These are phyloP conservation scores for Aurelia sp. DNA, from an alignment of 30 jellyfish, hydroid and myxozoan species.

Conservation along the genomic window DNA sequence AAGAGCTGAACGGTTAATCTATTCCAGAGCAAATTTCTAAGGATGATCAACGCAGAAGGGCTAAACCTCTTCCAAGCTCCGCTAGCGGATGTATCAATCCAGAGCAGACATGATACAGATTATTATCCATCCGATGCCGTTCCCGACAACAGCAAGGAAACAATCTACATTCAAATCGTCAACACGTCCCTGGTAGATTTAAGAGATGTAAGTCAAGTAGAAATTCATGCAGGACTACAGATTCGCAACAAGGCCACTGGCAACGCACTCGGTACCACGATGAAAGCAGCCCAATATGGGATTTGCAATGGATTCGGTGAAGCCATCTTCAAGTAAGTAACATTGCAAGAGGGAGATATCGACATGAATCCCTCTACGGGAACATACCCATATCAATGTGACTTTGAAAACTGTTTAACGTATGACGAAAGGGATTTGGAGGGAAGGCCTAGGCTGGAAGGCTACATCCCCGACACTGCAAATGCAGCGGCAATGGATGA, in stretches of 20 bases:
- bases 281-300: neutral
- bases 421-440: slow-evolving; percentile 2
- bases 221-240: neutral
- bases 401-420: neutral
- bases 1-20: neutral
- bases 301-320: neutral
- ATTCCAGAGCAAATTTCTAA: neutral
- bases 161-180: neutral
- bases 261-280: too few species aligned
- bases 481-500: too few species aligned
- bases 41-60: neutral
- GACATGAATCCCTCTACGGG: slow-evolving; percentile 3
- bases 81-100: neutral
- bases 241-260: too few species aligned
- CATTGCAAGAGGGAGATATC: slow-evolving; percentile 11
- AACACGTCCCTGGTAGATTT: neutral
- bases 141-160: slow-evolving; percentile 1
- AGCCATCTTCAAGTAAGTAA: neutral
- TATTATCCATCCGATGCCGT: slow-evolving; percentile 10
- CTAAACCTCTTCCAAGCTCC: neutral
- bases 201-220: neutral
- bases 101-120: neutral
- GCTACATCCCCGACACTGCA: too few species aligned
- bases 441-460: neutral
- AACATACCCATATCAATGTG: slow-evolving; percentile 4